Percentiles rank a stretch among this genome's conserved stretches.
phyloP scores from a whole-genome alignment of 2,797 vertebrate genomes.

The Anas bernieri region DNA sequence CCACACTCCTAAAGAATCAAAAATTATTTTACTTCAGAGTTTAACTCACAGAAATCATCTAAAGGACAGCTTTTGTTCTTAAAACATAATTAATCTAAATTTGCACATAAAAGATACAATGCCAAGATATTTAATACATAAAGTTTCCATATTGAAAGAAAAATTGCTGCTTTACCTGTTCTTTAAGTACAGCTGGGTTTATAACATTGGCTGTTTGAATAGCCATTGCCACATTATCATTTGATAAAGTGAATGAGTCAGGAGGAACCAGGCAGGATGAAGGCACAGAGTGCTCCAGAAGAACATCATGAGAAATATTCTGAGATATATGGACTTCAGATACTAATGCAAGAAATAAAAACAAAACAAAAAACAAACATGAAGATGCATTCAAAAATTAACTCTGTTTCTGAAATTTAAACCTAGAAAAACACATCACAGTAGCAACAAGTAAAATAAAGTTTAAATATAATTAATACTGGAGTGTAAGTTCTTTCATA shows the following conservation, averaged over 20 bases:
- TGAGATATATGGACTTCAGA: constrained; percentile 66
- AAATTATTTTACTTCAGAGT: neutral
- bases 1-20: neutral
- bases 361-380: neutral
- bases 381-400: neutral
- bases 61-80: neutral
- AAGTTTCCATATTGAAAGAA: neutral
- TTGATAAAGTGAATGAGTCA: constrained; percentile 48
- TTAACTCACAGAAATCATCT: neutral
- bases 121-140: neutral
- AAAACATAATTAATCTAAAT: neutral
- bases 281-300: constrained; percentile 42
- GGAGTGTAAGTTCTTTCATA: neutral
- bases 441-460: neutral
- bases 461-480: neutral
- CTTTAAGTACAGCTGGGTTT: constrained; percentile 29
- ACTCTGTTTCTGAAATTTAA: neutral
- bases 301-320: constrained; percentile 49
- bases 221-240: neutral
- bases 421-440: neutral
- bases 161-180: constrained; percentile 55
- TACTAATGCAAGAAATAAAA: constrained; percentile 48
- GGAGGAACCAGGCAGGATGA: constrained; percentile 46
- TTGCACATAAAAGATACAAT: neutral
- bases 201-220: neutral